Conservation (phyloP, 2,888 invertebrate species). For the Macrostomum cliftonense region DNA sequence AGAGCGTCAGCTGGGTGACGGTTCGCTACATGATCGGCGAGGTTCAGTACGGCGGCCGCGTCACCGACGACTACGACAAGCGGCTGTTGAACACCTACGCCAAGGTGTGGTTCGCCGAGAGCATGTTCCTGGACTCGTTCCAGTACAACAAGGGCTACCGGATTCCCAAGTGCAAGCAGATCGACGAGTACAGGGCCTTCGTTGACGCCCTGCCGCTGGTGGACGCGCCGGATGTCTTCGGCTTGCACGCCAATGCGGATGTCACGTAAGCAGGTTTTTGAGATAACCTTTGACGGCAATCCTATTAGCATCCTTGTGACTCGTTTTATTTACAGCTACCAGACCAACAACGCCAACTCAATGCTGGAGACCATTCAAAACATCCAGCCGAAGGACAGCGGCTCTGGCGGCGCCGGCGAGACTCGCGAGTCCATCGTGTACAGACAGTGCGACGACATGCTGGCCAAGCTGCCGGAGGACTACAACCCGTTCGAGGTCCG, state of each 20-base stretch:
- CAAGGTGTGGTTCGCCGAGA: conserved; percentile 75
- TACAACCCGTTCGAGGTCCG: conserved; percentile 67
- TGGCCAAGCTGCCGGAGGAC: conserved; percentile 61
- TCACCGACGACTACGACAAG: conserved; percentile 91
- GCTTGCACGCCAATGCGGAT: conserved; percentile 84
- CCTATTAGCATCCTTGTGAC: background rate
- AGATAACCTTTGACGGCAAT: background rate
- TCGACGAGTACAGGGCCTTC: conserved; percentile 49
- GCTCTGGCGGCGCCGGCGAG: conserved; percentile 62
- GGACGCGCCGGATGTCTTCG: conserved; percentile 85
- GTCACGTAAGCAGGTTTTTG: conserved; percentile 50
- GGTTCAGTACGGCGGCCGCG: conserved; percentile 62
- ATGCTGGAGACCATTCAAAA: conserved; percentile 79
- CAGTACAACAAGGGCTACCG: conserved; percentile 74
- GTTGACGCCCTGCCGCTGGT: conserved; percentile 52
- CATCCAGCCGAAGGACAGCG: conserved; percentile 91
- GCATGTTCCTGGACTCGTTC: conserved; percentile 63
- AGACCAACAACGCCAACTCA: conserved; percentile 71
- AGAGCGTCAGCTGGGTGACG: conserved; percentile 85
- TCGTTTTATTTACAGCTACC: conserved; percentile 45
- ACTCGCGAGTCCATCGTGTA: conserved; percentile 78
- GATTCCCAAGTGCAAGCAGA: conserved; percentile 56
- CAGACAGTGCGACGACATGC: conserved; percentile 75
- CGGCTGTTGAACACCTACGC: conserved; percentile 75
- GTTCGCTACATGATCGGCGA: conserved; percentile 93